Conservation (phyloP, 2,797 vertebrate genomes). For the Eleutherodactylus coqui region DNA sequence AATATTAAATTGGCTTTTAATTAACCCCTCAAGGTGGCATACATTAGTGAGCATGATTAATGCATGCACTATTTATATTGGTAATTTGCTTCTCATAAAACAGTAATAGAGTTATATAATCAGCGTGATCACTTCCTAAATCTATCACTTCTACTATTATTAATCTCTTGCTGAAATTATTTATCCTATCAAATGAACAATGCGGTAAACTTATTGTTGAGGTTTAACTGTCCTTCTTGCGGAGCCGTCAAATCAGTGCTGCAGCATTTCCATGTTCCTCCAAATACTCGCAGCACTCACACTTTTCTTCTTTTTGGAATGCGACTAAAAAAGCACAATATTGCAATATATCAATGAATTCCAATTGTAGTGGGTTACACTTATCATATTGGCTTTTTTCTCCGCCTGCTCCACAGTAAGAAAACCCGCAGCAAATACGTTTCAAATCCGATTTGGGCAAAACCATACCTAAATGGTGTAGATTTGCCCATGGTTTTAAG, state of each 20-base stretch:
- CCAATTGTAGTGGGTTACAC: background rate
- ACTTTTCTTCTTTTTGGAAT: background rate
- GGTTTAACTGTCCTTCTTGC: background rate
- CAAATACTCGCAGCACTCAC: background rate
- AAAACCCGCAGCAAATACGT: no score
- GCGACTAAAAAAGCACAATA: background rate
- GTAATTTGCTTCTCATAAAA: conserved; percentile 39
- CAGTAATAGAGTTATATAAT: conserved; percentile 33
- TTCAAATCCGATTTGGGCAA: no score
- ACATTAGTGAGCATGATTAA: conserved; percentile 46
- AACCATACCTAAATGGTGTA: no score
- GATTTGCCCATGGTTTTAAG: no score
- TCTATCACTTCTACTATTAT: background rate
- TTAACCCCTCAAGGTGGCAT: conserved; percentile 37
- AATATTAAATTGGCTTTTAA: conserved; percentile 47
- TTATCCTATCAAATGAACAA: background rate
- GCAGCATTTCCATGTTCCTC: background rate
- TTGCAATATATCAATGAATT: background rate
- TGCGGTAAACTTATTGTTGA: background rate
- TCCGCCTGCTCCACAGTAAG: no score
- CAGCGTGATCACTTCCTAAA: background rate
- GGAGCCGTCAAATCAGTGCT: background rate
- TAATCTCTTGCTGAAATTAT: background rate
- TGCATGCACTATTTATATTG: conserved; percentile 50
- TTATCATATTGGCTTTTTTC: background rate